Evolutionary conservation across 53 echinoderm and acorn worm species (phyloP).

Genomic region (Mesocentrotus franciscanus): DNA sequence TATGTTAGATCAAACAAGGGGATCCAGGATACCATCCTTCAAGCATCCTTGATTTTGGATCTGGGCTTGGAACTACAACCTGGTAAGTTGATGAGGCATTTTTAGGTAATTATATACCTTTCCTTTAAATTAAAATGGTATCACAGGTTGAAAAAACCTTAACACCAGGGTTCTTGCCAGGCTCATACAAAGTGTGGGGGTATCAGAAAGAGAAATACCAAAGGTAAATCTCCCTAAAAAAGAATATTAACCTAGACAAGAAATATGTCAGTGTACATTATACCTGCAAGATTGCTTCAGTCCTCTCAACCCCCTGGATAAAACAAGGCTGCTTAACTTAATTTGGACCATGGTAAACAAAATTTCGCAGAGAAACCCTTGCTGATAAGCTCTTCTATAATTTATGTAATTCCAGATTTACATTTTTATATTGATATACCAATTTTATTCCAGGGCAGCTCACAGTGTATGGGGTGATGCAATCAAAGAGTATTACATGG

Average conservation of each 20-base stretch:
- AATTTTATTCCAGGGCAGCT: slow-evolving; percentile 76
- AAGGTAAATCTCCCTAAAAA: not conserved
- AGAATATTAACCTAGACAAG: not conserved
- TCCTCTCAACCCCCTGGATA: not conserved
- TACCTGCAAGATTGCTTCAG: not conserved
- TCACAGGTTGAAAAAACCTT: not conserved
- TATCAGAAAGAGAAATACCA: not conserved
- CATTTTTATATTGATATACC: not conserved
- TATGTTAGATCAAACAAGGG: slow-evolving; percentile 80
- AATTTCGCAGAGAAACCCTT: not conserved
- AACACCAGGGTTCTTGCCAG: not conserved
- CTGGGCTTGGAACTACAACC: slow-evolving; percentile 83
- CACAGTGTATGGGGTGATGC: slow-evolving; percentile 77
- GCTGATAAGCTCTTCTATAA: not conserved
- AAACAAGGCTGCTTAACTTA: not conserved
- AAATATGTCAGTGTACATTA: not conserved
- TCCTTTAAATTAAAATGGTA: not conserved
- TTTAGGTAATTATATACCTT: not conserved
- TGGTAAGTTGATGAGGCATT: slow-evolving; percentile 71
- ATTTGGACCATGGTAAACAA: no score
- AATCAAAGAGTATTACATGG: slow-evolving; percentile 82
- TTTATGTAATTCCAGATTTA: not conserved
- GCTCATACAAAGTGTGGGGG: not conserved
- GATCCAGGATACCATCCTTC: slow-evolving; percentile 78
- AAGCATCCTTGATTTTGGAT: slow-evolving; percentile 90